Conservation (phyloP, 2,888 invertebrate species). For the Temnothorax ravouxi region DNA sequence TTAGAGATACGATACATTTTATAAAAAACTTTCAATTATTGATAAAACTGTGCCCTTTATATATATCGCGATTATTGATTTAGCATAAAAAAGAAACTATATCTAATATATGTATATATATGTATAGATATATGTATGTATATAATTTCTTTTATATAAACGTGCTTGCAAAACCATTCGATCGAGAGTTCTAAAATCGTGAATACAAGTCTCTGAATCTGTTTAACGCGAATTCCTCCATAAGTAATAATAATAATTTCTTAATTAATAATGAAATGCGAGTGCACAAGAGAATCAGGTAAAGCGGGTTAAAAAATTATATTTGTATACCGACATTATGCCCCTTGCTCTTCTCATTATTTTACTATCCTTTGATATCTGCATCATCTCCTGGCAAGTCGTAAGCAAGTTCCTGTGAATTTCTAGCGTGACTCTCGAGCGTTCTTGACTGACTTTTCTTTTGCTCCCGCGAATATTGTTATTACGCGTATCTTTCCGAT, state of each 20-base stretch:
- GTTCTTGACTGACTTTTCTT: background rate
- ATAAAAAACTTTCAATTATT: constrained; percentile 8
- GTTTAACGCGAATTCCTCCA: constrained; percentile 37
- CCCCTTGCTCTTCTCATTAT: constrained; percentile 50
- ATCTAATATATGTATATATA: background rate
- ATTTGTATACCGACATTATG: constrained; percentile 68
- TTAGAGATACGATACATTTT: background rate
- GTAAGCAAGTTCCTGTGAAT: constrained; percentile 12
- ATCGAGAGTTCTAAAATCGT: constrained; percentile 40
- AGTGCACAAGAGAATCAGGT: constrained; percentile 75
- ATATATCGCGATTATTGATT: constrained; percentile 12
- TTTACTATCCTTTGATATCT: constrained; percentile 25
- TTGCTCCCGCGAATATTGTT: background rate
- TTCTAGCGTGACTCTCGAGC: constrained; percentile 16
- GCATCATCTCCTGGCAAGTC: constrained; percentile 2
- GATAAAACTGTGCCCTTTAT: constrained; percentile 12
- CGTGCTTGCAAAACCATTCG: constrained; percentile 14
- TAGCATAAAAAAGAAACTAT: constrained; percentile 18
- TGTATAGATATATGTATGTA: background rate
- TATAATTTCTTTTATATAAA: constrained; percentile 10
- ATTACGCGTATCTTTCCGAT: background rate
- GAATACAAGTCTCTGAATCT: constrained; percentile 65
- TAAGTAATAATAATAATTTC: constrained; percentile 43
- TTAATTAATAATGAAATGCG: constrained; percentile 66
- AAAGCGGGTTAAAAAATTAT: constrained; percentile 78